Evolutionary conservation across 2,797 vertebrate genomes (phyloP), one percentile per base, ranked within the genome.

Genomic region (Triplophysa yarkandensis): DNA sequence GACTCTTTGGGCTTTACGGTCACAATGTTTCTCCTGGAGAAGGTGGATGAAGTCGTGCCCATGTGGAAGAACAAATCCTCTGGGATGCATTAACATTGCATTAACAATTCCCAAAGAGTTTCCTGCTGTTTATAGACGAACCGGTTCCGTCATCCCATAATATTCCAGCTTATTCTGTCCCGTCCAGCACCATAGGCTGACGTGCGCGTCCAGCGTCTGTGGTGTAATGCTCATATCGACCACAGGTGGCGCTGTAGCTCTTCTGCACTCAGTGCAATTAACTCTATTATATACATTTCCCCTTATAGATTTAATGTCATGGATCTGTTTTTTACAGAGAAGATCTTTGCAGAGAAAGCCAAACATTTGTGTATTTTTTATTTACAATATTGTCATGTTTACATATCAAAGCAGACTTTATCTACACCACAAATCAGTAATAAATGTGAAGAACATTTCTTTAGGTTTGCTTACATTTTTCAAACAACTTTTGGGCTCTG

Each of bases 1-100:
- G 54, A 25, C 57, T 71, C 72, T 68, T 66, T 81, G 28, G 78
- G 80, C 34, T 77, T 79, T 66, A 84, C 79, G 23, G 76, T 74
- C 16, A 79, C 77, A 48, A 72, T 76, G 76, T 78, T 84, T 71
- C 79, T 82, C 65, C 79, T 81, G 55, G 81, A 32, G 65, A 86
- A 74, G 61, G 70, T 81, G 69, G 82, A 86, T 60, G 81, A 87
- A 43, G 85, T 71, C 67, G 83, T 76, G 76, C 86, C 86, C 86
- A 87, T 87, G 76, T 77, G 68, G 75, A 81, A 76, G 70, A 23
- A 8, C 66, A 50, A 69, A 79, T 68, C 44, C 14, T 25, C 41
- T 32, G 39, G 64, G 62, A 50, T 66, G 61, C 46, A 41, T 55
- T 73, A 64, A 71, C 54, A 43, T n/a, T n/a, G 34, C 78, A 78